phyloP scores from a whole-genome alignment of 2,113 vertebrate genomes.

The Phyllostomus hastatus region DNA sequence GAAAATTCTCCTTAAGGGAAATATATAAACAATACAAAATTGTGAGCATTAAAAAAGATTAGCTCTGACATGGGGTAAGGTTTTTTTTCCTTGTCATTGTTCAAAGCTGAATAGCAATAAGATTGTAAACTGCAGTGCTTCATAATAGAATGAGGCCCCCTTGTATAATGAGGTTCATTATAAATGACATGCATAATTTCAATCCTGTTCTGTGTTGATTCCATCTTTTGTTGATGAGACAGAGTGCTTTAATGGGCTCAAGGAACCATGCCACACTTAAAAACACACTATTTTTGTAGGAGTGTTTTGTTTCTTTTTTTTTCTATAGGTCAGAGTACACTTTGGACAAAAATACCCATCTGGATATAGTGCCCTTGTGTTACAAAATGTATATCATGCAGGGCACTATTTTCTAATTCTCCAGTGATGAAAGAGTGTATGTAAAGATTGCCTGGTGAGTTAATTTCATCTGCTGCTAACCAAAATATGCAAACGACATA shows the following conservation, averaged over 20 bases:
- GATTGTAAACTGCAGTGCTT: slow-evolving; percentile 66
- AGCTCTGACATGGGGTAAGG: slow-evolving; percentile 49
- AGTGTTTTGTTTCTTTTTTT: slow-evolving; percentile 39
- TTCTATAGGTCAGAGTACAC: background rate
- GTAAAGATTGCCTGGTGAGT: background rate
- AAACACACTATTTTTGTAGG: slow-evolving; percentile 47
- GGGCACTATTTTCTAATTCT: background rate
- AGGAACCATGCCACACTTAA: slow-evolving; percentile 35
- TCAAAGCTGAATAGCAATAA: slow-evolving; percentile 68
- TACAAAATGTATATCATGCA: background rate
- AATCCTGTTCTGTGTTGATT: slow-evolving; percentile 65
- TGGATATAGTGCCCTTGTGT: background rate
- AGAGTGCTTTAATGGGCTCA: slow-evolving; percentile 71
- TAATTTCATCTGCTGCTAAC: slow-evolving; percentile 41
- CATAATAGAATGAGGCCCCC: slow-evolving; percentile 70
- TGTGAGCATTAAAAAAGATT: slow-evolving; percentile 64
- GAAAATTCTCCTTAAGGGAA: slow-evolving; percentile 25
- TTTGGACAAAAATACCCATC: background rate
- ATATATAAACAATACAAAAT: slow-evolving; percentile 45
- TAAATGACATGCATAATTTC: slow-evolving; percentile 78
- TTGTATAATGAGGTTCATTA: slow-evolving; percentile 77
- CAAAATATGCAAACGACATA: slow-evolving; percentile 36
- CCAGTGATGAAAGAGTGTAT: background rate
- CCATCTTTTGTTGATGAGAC: slow-evolving; percentile 75
- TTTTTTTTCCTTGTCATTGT: slow-evolving; percentile 61